These are phyloP conservation scores for Smithornis capensis DNA, from an alignment of 2,113 vertebrate species.

Conservation along the genomic window DNA sequence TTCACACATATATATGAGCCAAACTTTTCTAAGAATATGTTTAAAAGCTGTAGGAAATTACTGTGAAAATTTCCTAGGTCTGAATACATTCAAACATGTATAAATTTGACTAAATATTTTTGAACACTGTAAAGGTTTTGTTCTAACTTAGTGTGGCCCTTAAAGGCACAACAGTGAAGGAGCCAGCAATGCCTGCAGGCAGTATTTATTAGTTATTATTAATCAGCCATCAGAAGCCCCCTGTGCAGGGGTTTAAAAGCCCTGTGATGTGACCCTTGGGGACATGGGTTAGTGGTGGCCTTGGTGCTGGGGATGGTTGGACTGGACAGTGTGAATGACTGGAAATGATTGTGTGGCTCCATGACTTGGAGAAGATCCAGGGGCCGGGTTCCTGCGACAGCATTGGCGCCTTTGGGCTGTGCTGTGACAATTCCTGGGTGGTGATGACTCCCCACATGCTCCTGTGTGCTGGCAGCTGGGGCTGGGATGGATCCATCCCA, in stretches of 20 bases:
- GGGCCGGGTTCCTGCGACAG: not conserved
- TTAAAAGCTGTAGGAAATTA: not conserved
- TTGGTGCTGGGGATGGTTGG: not conserved
- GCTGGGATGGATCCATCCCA: not conserved
- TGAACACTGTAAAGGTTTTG: not conserved
- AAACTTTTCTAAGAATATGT: not conserved
- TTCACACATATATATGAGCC: fast-evolving
- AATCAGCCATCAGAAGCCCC: not conserved
- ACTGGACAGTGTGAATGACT: not conserved
- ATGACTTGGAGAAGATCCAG: not conserved
- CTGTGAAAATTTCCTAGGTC: not conserved
- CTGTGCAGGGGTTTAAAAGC: not conserved
- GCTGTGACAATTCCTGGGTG: not conserved
- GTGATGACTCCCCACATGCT: too few species aligned
- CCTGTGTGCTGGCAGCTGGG: not conserved
- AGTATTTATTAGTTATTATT: not conserved
- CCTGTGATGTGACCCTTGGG: not conserved
- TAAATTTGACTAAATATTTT: not conserved
- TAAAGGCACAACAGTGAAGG: not conserved
- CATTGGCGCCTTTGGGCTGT: not conserved
- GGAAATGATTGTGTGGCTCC: not conserved
- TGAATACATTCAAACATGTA: not conserved
- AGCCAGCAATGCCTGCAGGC: not conserved
- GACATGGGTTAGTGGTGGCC: not conserved
- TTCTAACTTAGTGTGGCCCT: not conserved